These are phyloP conservation scores for Brachionichthys hirsutus DNA, from an alignment of 2,113 vertebrate genomes.

Conservation along the genomic window DNA sequence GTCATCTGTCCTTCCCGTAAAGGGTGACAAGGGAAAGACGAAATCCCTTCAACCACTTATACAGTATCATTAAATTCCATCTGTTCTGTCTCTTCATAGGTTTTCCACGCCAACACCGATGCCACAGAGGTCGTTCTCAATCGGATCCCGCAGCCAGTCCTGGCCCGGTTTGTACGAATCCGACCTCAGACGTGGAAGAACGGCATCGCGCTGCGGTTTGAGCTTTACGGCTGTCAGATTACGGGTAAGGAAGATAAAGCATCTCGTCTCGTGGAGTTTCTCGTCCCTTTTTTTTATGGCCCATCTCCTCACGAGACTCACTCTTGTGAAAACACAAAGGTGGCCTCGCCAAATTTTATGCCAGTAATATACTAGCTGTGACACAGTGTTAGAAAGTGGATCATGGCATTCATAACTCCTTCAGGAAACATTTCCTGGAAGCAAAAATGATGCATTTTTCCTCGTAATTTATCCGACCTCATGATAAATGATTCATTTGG, in stretches of 20 bases:
- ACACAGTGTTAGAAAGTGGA: constrained; percentile 15
- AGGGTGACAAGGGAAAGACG: neutral
- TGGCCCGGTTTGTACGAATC: constrained; percentile 91
- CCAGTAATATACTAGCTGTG: constrained; percentile 24
- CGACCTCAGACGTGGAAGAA: constrained; percentile 92
- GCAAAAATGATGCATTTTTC: neutral
- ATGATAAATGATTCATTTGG: constrained; percentile 17
- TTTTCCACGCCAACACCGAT: constrained; percentile 91
- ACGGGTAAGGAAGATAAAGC: constrained; percentile 80
- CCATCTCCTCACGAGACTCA: constrained; percentile 19
- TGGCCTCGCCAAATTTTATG: constrained; percentile 9
- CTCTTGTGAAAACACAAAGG: constrained; percentile 24
- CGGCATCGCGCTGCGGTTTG: constrained; percentile 90
- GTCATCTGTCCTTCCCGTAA: neutral
- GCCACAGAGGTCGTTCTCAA: constrained; percentile 92
- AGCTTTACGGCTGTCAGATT: constrained; percentile 95
- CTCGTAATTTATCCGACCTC: too few relatives aligned
- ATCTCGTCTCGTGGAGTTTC: constrained; percentile 5
- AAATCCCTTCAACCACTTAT: neutral
- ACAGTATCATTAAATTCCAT: neutral
- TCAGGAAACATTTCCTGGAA: constrained; percentile 24
- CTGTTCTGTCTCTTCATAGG: constrained; percentile 67
- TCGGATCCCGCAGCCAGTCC: constrained; percentile 88
- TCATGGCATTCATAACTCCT: constrained; percentile 26
- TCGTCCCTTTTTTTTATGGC: constrained; percentile 25